These are phyloP conservation scores for Neoseiulus cucumeris DNA, from an alignment of 1,140 invertebrate genomes.

Conservation along the genomic window DNA sequence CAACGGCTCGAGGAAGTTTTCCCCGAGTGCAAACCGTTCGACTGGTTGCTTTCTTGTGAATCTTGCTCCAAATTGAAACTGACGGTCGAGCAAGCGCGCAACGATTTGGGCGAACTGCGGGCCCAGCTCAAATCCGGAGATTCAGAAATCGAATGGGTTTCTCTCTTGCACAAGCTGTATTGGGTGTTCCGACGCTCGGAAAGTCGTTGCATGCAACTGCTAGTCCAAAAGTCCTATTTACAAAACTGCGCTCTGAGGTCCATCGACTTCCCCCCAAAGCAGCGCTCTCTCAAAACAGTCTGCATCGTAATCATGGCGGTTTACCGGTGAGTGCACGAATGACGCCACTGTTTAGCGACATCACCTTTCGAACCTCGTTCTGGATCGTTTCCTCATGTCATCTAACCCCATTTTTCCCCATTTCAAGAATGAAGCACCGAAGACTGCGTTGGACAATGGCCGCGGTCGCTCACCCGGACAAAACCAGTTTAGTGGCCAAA, in stretches of 20 bases:
- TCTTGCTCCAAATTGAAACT: not conserved
- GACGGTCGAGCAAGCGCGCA: not conserved
- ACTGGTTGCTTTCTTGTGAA: not conserved
- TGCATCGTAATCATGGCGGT: constrained; percentile 3
- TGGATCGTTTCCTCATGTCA: too few species aligned
- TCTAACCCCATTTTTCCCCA: not conserved
- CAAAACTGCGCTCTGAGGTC: not conserved
- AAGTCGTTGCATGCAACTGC: not conserved
- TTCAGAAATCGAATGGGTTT: not conserved
- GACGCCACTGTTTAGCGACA: too few species aligned
- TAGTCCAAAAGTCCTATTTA: not conserved
- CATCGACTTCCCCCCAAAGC: not conserved
- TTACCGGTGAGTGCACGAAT: not conserved
- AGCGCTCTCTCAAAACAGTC: not conserved
- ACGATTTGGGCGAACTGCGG: not conserved
- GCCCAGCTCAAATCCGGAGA: not conserved
- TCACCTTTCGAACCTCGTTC: too few species aligned
- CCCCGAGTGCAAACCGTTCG: not conserved
- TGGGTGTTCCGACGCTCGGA: not conserved
- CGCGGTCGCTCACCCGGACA: not conserved
- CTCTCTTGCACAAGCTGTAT: not conserved
- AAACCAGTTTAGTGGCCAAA: not conserved
- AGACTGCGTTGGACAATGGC: constrained; percentile 1
- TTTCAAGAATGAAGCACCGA: constrained; percentile 1
- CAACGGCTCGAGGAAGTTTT: not conserved